Evolutionary conservation across 2,113 vertebrate genomes (phyloP).

Genomic region (Lichenostomus cassidix): DNA sequence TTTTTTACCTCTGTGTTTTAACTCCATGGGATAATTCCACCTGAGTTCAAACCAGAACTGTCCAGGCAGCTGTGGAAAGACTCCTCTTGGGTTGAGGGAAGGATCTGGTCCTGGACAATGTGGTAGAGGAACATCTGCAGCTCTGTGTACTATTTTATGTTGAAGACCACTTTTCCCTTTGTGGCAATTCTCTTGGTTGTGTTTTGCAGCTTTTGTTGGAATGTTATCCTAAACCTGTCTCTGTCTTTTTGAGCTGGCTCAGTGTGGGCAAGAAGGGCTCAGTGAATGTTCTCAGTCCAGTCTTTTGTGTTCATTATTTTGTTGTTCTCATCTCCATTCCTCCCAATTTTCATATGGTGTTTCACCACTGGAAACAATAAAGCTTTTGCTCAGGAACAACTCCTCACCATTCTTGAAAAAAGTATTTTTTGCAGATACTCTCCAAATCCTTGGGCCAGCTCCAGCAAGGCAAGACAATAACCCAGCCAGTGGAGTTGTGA

Average conservation of each 20-base stretch:
- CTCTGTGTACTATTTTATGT: background rate
- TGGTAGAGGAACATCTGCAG: background rate
- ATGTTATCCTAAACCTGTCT: background rate
- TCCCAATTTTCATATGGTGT: background rate
- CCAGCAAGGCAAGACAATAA: background rate
- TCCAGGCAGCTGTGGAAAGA: background rate
- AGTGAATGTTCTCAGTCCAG: background rate
- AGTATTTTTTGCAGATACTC: background rate
- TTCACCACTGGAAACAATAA: constrained; percentile 54
- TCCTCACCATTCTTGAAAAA: background rate
- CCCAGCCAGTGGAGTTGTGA: background rate
- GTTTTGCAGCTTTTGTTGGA: background rate
- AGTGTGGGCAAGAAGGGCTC: background rate
- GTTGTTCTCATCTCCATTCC: background rate
- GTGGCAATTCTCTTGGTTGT: background rate
- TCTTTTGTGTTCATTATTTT: background rate
- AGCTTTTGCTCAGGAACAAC: background rate
- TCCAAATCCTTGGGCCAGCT: background rate
- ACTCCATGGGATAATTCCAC: background rate
- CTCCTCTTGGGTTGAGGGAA: background rate
- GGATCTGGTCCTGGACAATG: background rate
- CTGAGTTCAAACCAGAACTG: rapidly evolving
- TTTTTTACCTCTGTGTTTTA: background rate
- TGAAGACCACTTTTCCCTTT: background rate
- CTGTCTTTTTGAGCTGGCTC: background rate